Conservation (phyloP, 2,113 vertebrate genomes). For the Prionailurus viverrinus region DNA sequence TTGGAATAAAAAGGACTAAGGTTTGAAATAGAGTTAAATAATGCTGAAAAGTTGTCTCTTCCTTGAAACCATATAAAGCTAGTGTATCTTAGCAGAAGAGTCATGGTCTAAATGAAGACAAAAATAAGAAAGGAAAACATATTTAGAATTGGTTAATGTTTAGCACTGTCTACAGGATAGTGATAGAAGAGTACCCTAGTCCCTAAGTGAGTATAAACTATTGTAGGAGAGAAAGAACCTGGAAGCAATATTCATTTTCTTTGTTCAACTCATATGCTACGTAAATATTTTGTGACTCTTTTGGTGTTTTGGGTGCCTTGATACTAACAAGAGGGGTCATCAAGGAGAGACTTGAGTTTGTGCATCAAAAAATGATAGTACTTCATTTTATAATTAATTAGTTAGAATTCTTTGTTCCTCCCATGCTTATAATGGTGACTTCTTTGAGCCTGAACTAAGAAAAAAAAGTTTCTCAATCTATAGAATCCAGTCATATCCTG, state of each 20-base stretch:
- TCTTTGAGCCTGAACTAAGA: neutral
- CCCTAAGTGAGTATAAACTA: neutral
- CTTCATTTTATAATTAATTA: neutral
- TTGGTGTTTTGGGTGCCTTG: neutral
- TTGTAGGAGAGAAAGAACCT: neutral
- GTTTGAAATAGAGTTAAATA: neutral
- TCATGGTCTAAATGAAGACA: neutral
- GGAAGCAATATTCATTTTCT: neutral
- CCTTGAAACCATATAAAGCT: neutral
- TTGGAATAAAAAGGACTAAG: neutral
- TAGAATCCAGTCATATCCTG: neutral
- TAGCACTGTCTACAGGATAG: neutral
- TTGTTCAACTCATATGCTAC: neutral
- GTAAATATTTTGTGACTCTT: neutral
- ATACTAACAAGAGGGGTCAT: neutral
- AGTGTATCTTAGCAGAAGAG: neutral
- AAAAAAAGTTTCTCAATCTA: neutral
- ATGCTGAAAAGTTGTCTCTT: neutral
- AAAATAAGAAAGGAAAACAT: neutral
- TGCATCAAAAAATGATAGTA: neutral
- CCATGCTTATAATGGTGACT: neutral
- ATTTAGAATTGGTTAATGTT: neutral
- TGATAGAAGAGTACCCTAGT: neutral
- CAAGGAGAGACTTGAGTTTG: neutral
- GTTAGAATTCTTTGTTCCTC: neutral